Conservation (phyloP, 92 coral and sea anemone species). For the Umimayanthus kanabou region DNA sequence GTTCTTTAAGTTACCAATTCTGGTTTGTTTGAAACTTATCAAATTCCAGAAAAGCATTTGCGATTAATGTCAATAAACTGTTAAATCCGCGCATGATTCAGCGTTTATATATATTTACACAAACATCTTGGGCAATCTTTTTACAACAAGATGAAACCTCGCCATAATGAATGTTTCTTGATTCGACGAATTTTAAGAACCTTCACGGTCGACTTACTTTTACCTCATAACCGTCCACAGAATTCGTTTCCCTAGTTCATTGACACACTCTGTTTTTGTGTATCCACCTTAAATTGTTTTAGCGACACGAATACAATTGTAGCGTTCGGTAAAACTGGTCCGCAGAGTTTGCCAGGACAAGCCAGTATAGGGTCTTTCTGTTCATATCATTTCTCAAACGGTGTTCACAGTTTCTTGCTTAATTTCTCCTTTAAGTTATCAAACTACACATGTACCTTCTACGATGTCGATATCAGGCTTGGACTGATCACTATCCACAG, state of each 20-base stretch:
- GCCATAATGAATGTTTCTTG: neutral
- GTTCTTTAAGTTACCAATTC: neutral
- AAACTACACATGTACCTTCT: neutral
- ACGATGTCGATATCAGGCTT: neutral
- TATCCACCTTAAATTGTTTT: neutral
- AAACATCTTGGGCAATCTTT: neutral
- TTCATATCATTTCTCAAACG: neutral
- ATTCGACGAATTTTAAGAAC: neutral
- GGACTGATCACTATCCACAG: neutral
- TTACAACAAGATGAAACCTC: constrained; percentile 8
- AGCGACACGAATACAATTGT: neutral
- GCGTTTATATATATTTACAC: constrained; percentile 8
- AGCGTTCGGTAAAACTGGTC: neutral
- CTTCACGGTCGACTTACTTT: neutral
- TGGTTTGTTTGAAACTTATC: neutral
- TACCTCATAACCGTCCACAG: neutral
- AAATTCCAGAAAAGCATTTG: neutral
- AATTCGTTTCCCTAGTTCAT: neutral
- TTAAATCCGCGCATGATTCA: neutral
- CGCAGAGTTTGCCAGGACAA: neutral
- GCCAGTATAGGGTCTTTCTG: neutral
- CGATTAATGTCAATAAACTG: neutral
- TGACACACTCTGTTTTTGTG: neutral
- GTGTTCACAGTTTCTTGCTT: neutral
- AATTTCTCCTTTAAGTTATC: neutral